Conservation (phyloP, 2,888 invertebrate genomes). For the Holacanthella duospinosa region DNA sequence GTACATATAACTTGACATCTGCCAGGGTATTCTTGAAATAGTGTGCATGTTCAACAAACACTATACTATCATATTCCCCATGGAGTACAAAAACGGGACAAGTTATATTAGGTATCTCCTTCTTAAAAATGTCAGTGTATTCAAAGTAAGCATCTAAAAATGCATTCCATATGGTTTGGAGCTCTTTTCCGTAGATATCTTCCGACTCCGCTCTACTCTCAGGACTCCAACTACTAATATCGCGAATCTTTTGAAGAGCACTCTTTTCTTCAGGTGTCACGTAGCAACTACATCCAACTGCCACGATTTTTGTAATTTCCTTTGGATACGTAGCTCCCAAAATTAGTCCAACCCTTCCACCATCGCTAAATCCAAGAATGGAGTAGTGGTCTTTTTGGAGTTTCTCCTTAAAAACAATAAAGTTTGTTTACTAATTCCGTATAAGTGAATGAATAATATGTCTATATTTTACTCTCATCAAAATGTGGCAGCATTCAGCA, state of each 20-base stretch:
- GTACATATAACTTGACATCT: neutral
- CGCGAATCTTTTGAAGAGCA: neutral
- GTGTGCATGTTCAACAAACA: neutral
- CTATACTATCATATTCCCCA: neutral
- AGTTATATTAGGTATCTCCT: neutral
- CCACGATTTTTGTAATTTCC: neutral
- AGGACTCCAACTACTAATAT: neutral
- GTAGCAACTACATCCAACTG: neutral
- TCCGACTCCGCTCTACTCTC: neutral
- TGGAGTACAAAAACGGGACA: neutral
- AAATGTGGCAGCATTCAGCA: neutral
- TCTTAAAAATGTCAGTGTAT: neutral
- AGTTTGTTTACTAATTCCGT: too few relatives aligned
- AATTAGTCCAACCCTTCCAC: neutral
- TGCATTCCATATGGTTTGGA: neutral
- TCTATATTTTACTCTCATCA: neutral
- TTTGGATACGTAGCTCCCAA: neutral
- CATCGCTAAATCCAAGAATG: conserved; percentile 1
- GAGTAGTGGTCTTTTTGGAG: neutral
- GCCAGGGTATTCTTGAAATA: neutral
- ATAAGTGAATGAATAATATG: too few relatives aligned
- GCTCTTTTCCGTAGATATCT: neutral
- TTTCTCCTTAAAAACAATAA: neutral
- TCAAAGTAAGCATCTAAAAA: neutral
- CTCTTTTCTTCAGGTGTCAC: neutral